Percentiles rank a stretch among this genome's conserved stretches.
Conservation (phyloP, 2,888 invertebrate species). For the Strigamia crassipes region DNA sequence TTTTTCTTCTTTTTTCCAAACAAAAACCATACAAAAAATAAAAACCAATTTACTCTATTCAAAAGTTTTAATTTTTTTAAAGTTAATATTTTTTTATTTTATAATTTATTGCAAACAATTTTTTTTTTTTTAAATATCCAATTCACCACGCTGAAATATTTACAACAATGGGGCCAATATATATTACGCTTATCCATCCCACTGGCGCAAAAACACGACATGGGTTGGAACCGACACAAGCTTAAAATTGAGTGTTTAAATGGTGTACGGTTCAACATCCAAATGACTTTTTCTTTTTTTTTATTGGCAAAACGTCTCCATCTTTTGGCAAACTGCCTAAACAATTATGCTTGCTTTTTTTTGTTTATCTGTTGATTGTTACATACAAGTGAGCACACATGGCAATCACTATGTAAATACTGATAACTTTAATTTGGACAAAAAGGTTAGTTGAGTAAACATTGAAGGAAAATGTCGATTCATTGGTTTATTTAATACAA, state of each 20-base stretch:
- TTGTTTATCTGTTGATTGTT: constrained; percentile 34
- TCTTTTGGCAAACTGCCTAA: constrained; percentile 25
- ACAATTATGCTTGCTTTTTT: constrained; percentile 7
- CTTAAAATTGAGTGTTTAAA: constrained; percentile 15
- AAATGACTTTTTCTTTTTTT: neutral
- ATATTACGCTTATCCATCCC: neutral
- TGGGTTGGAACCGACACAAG: neutral
- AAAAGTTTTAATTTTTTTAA: too few relatives aligned
- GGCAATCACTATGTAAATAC: constrained; percentile 24
- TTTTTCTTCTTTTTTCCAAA: too few relatives aligned
- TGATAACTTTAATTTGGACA: constrained; percentile 12
- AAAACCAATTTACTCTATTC: too few relatives aligned
- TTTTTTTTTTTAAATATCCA: too few relatives aligned
- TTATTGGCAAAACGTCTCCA: neutral
- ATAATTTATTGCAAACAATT: too few relatives aligned
- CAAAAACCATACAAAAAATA: too few relatives aligned
- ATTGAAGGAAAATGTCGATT: neutral
- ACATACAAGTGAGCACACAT: constrained; percentile 23
- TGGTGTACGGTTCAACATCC: neutral
- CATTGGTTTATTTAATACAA: neutral
- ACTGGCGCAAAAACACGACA: neutral
- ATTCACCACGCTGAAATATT: too few relatives aligned
- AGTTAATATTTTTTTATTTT: too few relatives aligned
- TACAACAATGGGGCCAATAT: neutral
- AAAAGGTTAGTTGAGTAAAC: constrained; percentile 18